These are phyloP conservation scores for Notoglanidium macrostoma DNA, from an alignment of 2,797 vertebrate genomes.

Conservation along the genomic window DNA sequence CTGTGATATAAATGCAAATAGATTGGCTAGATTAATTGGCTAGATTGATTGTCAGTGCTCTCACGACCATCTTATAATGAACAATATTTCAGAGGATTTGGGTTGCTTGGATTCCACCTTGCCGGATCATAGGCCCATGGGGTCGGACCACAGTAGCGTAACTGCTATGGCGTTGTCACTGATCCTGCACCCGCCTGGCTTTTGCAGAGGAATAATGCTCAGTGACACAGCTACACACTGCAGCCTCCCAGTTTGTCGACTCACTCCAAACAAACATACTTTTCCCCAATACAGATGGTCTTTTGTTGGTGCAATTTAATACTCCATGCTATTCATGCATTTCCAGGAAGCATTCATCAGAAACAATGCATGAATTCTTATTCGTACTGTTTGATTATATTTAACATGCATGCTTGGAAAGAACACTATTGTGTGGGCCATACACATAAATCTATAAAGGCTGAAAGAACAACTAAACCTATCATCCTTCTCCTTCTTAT, in stretches of 20 bases:
- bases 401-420: conserved; percentile 15
- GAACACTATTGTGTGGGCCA: not conserved
- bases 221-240: conserved; percentile 36
- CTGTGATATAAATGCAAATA: not conserved
- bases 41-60: not conserved
- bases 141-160: conserved; percentile 7
- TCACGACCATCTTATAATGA: not conserved
- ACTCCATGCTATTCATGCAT: conserved; percentile 20
- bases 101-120: not conserved
- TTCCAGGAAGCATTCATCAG: not conserved
- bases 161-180: conserved; percentile 14
- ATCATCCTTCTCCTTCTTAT: conserved; percentile 2
- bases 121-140: conserved; percentile 2
- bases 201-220: conserved; percentile 40
- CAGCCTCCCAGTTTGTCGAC: conserved; percentile 27
- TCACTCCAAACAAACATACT: conserved; percentile 39
- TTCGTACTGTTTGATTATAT: conserved; percentile 10
- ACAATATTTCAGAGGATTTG: not conserved
- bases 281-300: conserved; percentile 31
- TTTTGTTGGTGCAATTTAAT: conserved; percentile 31
- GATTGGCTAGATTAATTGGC: no score
- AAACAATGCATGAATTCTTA: conserved; percentile 22
- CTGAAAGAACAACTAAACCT: not conserved
- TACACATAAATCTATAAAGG: not conserved
- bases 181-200: conserved; percentile 39